Evolutionary conservation across 2,113 vertebrate genomes (phyloP), one percentile per base, ranked within the genome.

Genomic region (Microcebus ravelobensis): DNA sequence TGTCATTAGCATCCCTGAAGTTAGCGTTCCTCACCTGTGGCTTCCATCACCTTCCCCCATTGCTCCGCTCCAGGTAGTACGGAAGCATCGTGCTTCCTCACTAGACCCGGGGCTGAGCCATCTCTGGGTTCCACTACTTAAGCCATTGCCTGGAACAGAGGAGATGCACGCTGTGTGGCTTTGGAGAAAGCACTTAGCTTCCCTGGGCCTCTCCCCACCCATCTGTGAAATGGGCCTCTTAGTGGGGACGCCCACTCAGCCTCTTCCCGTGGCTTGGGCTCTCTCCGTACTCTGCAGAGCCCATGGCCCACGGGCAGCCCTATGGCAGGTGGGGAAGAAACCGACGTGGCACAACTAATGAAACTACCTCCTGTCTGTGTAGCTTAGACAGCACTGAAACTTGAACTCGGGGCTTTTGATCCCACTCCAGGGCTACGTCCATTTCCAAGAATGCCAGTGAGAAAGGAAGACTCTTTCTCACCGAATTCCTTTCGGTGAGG

Each of bases 51-150:
- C 81, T 65, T 31, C 20, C 12, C 45, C 45, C 68, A 17, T 25
- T 20, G 48, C 29, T 25, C 63, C n/a, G 0, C 14, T 50, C 10
- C 17, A 4, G 0, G 5, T 3, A 3, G 8, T 4, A 55, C 21
- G 25, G 17, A 87, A 23, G 59, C 45, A 27, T n/a, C 50, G 6
- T 2, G 4, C 34, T 70, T 83, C 12, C 67, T 74, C 39, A 39
- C 14, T 4, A 27, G 31, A 45, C 14, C 25, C 23, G 0, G 10
- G 59, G 52, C 67, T 68, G 29, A 8, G 13, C n/a, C 48, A 27
- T 39, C 48, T 65, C 55, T 39, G 52, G 52, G 18, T 71, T 45
- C 36, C 36, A 20, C 63, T 25, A 34, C 13, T 39, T 15, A 50
- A n/a, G 21, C 36, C 11, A 23, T 63, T 17, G 39, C 55, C 55